Evolutionary conservation across 2,888 invertebrate genomes (phyloP).

Genomic region (Cantharis nigra): DNA sequence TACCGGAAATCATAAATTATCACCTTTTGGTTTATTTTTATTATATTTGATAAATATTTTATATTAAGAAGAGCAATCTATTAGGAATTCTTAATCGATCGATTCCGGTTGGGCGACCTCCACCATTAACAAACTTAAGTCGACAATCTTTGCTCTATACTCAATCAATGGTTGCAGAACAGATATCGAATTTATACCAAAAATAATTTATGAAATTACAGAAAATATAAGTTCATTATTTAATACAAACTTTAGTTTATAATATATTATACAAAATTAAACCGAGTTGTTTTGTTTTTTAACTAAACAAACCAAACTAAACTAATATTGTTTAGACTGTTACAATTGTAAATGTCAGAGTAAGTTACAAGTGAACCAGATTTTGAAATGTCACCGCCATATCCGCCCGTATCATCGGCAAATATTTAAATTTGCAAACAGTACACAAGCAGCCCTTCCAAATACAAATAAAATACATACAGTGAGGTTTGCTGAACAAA

Average conservation of each 20-base stretch:
- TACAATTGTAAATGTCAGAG: background rate
- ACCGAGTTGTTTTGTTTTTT: background rate
- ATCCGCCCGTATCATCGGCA: background rate
- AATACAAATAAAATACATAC: background rate
- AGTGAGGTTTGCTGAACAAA: background rate
- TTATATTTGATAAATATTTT: background rate
- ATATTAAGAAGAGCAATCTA: background rate
- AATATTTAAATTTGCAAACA: background rate
- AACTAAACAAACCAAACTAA: background rate
- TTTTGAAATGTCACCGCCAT: background rate
- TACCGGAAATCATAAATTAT: background rate
- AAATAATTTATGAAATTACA: too few species aligned
- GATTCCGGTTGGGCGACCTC: background rate
- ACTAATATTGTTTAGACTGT: background rate
- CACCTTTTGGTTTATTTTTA: background rate
- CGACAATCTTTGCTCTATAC: background rate
- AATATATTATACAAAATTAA: too few species aligned
- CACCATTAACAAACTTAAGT: background rate
- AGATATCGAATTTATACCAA: background rate
- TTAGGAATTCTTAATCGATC: background rate
- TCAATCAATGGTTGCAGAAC: background rate
- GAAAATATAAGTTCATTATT: too few species aligned
- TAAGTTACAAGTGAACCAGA: background rate
- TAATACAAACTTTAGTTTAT: too few species aligned
- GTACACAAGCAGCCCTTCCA: background rate